Base-by-base conservation (phyloP, 2,888 invertebrate genomes). In the Brassicogethes aeneus region DNA sequence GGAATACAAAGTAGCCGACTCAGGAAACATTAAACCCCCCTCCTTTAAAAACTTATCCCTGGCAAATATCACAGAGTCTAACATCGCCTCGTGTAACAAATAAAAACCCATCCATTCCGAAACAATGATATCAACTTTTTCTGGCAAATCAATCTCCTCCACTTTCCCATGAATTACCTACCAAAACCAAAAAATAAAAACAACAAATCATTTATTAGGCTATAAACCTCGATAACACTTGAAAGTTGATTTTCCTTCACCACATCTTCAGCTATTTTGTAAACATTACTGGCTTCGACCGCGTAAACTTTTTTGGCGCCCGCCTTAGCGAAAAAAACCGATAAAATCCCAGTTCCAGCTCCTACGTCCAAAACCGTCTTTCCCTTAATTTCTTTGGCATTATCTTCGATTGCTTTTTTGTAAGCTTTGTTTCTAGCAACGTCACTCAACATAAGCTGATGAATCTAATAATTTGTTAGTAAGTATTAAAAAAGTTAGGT, bases 21-120 rank as follows among this genome's bases (percentile, higher is more conserved):
- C 79, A 1, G 90, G 91, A 62, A 89, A 88, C 66, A 91, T 75
- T 2, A 74, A 61, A 0, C 91, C 90, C 49, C 71, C 74, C 15
- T 75, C 71, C 56, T 80, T 83, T 1, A 95, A 69, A 65, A 86
- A 91, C 47, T 76, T 77, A 59, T 94, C 87, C 53, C 91, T 73
- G 0, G 92, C 92, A 54, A 70, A 70, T 8, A 95, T 68, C 2
- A 96, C 85, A 0, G 93, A 90, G 63, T 93, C 88, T 39, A 96
- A 65, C 96, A 96, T 96, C 3, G 89, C 92, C 68, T 96, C 95
- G 61, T 94, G 95, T 12, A 96, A 69, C 17, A 96, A 72, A 68
- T 92, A 94, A 66, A 95, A 94, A 0, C 95, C 95, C 95, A 96
- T 96, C 95, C 95, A 96, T 70, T 96, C 95, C 0, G 94, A 94